phyloP scores from a whole-genome alignment of 2,888 invertebrate species.

The Callosobruchus maculatus region DNA sequence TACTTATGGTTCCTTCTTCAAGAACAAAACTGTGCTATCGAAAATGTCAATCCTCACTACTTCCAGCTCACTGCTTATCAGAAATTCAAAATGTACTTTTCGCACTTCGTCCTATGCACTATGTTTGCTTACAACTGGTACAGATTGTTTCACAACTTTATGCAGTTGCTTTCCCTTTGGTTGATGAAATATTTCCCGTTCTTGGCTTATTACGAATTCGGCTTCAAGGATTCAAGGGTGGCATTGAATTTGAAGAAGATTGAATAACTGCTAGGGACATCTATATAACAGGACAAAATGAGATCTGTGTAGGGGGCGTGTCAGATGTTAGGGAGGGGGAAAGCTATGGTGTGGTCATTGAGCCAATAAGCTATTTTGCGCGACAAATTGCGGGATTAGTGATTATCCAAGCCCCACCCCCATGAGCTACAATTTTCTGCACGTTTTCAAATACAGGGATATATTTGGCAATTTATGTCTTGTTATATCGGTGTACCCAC shows the following conservation, averaged over 20 bases:
- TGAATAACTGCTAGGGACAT: background rate
- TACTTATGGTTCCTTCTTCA: slow-evolving; percentile 28
- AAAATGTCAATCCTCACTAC: background rate
- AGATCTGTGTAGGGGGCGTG: too few relatives aligned
- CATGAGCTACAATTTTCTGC: too few relatives aligned
- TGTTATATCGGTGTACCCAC: too few relatives aligned
- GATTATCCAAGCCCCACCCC: too few relatives aligned
- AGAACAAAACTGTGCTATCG: background rate
- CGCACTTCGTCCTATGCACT: background rate
- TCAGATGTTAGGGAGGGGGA: too few relatives aligned
- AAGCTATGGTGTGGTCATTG: too few relatives aligned
- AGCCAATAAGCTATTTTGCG: too few relatives aligned
- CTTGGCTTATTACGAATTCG: slow-evolving; percentile 64
- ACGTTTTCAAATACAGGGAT: too few relatives aligned
- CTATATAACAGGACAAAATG: too few relatives aligned
- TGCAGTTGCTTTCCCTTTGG: slow-evolving; percentile 57
- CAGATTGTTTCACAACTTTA: slow-evolving; percentile 59
- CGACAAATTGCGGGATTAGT: too few relatives aligned
- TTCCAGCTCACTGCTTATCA: background rate
- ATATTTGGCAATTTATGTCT: too few relatives aligned
- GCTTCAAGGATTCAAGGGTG: slow-evolving; percentile 58
- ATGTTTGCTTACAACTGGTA: slow-evolving; percentile 45
- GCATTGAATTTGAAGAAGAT: slow-evolving; percentile 5
- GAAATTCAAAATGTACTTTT: background rate
- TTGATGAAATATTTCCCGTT: slow-evolving; percentile 67